phyloP scores from a whole-genome alignment of 2,797 vertebrate genomes.

The Takifugu rubripes region DNA sequence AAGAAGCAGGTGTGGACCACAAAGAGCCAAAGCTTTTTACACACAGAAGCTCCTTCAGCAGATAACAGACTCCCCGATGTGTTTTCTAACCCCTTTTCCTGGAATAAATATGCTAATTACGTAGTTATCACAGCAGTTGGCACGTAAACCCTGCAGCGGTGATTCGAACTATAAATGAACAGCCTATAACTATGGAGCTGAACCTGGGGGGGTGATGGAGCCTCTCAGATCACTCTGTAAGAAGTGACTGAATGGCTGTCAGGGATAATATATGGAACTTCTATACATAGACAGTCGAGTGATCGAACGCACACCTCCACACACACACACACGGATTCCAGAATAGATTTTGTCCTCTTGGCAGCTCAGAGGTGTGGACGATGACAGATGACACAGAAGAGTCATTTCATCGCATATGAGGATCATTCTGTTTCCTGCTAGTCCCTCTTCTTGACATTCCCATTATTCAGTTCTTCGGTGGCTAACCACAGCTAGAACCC shows the following conservation, averaged over 20 bases:
- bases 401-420: conserved; percentile 5
- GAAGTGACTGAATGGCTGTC: conserved; percentile 30
- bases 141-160: conserved; percentile 5
- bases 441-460: not conserved
- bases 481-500: not conserved
- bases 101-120: conserved; percentile 18
- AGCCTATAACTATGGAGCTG: conserved; percentile 31
- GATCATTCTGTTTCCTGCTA: not conserved
- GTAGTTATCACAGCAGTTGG: conserved; percentile 12
- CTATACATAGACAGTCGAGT: conserved; percentile 20
- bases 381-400: conserved; percentile 39
- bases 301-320: conserved; percentile 25
- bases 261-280: conserved; percentile 23
- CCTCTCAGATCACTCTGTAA: conserved; percentile 17
- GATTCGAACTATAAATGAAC: conserved; percentile 29
- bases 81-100: conserved; percentile 24
- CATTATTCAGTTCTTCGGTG: not conserved
- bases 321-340: conserved; percentile 15
- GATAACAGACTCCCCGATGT: not conserved
- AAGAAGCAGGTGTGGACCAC: conserved; percentile 24
- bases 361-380: conserved; percentile 7
- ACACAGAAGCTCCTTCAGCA: conserved; percentile 15
- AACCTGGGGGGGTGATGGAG: conserved; percentile 31
- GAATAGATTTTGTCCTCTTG: conserved; percentile 42
- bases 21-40: conserved; percentile 20